Evolutionary conservation across 2,797 vertebrate genomes (phyloP), one percentile per base, ranked within the genome.

Genomic region (Oreortyx pictus): DNA sequence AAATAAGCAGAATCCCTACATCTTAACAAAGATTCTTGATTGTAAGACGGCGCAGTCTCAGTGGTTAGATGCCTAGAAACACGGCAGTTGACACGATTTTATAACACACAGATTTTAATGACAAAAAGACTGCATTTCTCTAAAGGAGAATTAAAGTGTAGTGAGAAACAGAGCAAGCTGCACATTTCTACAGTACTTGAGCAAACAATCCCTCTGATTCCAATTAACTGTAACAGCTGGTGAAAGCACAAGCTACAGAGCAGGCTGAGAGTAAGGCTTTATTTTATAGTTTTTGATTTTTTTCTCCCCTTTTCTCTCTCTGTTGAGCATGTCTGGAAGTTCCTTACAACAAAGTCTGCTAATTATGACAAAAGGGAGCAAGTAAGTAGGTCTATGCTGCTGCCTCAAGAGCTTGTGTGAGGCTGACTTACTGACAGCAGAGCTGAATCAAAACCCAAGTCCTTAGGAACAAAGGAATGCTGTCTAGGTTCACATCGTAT

Each of bases 141-240:
- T 70, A 27, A 89, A 71, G 77, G 33, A 67, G 75, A 86, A 54
- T 29, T 29, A 70, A 81, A 71, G 49, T 3, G 16, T 56, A 46
- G 56, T 14, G 70, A 80, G 77, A 76, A 89, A 10, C 50, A 54
- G 50, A 83, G 27, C 41, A 27, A 7, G 78, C 10, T 29, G 35
- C 29, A n/a, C 61, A 71, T n/a, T 49, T 65, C 75, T 35, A 6
- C 54, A 73, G 65, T 15, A 78, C 67, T 60, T 17, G 23, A 71
- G 71, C 46, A 86, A 56, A 85, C 77, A 54, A 17, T 15, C 93
- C 83, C 84, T 91, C 46, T 59, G 57, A 77, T 43, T 88, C 93
- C 92, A 94, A 94, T 96, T 94, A 94, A 94, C 59, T 88, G 0
- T 41, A 89, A 67, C 91, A 94, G 92, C 82, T 92, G 92, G 52